These are phyloP conservation scores for Eulemur mongoz DNA, from an alignment of 2,797 vertebrate species.

Conservation along the genomic window DNA sequence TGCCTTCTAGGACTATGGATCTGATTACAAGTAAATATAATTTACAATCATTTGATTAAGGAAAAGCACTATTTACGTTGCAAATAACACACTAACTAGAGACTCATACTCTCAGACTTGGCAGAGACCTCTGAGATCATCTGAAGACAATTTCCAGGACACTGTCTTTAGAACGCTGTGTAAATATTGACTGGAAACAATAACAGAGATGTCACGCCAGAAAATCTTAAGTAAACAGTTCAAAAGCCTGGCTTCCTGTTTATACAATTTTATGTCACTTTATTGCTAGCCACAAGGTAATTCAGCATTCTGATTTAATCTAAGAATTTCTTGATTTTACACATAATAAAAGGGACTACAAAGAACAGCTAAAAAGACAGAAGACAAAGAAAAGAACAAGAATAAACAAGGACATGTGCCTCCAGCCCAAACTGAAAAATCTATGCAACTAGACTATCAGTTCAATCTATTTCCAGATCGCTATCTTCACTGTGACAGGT, in stretches of 20 bases:
- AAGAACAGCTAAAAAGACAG: constrained; percentile 65
- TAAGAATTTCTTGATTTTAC: constrained; percentile 63
- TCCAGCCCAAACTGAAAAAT: constrained; percentile 23
- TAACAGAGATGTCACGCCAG: constrained; percentile 45
- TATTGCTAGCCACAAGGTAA: constrained; percentile 42
- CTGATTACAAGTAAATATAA: constrained; percentile 49
- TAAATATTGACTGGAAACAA: constrained; percentile 73
- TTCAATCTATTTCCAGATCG: constrained; percentile 96
- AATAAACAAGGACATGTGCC: constrained; percentile 58
- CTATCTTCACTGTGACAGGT: constrained; percentile 94
- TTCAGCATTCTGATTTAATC: constrained; percentile 69
- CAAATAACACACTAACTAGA: constrained; percentile 35
- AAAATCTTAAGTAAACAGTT: constrained; percentile 63
- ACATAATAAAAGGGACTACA: constrained; percentile 53
- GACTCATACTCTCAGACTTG: constrained; percentile 44
- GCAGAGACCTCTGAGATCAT: constrained; percentile 42
- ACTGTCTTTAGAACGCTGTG: background rate
- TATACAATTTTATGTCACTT: constrained; percentile 56
- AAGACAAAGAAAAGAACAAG: constrained; percentile 58
- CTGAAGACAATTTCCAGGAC: constrained; percentile 60
- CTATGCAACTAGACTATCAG: background rate
- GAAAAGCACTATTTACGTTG: constrained; percentile 56
- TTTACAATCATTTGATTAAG: constrained; percentile 50
- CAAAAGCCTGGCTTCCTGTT: constrained; percentile 65
- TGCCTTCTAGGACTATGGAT: background rate